Conservation (phyloP, 2,113 vertebrate species). For the Alethe diademata region DNA sequence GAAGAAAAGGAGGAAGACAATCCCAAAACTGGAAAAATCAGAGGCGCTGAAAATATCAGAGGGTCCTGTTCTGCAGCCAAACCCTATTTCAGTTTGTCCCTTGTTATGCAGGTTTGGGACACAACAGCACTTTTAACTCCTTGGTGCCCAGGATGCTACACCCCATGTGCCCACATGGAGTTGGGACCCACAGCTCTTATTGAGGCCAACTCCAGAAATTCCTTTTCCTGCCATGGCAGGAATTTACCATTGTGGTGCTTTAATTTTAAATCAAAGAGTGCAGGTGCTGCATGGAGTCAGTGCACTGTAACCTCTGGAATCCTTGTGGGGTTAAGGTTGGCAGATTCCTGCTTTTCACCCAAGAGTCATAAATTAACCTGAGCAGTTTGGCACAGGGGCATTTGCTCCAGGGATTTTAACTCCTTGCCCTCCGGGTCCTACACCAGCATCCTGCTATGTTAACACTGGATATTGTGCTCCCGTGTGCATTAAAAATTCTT, state of each 20-base stretch:
- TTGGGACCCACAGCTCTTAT: neutral
- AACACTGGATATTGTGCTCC: neutral
- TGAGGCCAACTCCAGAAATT: neutral
- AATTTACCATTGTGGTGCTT: neutral
- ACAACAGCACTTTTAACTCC: neutral
- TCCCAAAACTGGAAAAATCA: neutral
- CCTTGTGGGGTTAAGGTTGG: neutral
- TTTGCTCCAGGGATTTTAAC: neutral
- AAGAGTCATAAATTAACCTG: neutral
- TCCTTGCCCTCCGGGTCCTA: neutral
- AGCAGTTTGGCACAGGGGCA: neutral
- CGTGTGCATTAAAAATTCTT: neutral
- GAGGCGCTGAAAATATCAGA: neutral
- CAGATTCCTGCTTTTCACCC: neutral
- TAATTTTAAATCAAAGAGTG: neutral
- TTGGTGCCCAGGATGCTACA: neutral
- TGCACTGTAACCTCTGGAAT: neutral
- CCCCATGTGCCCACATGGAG: neutral
- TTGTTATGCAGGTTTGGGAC: neutral
- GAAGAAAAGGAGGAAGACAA: neutral
- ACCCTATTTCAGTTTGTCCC: neutral
- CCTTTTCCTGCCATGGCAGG: neutral
- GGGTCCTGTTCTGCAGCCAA: neutral
- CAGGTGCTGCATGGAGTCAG: neutral
- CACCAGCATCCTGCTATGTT: too few species aligned